Evolutionary conservation across 2,888 invertebrate genomes (phyloP).

Genomic region (Eupithecia exiguata): DNA sequence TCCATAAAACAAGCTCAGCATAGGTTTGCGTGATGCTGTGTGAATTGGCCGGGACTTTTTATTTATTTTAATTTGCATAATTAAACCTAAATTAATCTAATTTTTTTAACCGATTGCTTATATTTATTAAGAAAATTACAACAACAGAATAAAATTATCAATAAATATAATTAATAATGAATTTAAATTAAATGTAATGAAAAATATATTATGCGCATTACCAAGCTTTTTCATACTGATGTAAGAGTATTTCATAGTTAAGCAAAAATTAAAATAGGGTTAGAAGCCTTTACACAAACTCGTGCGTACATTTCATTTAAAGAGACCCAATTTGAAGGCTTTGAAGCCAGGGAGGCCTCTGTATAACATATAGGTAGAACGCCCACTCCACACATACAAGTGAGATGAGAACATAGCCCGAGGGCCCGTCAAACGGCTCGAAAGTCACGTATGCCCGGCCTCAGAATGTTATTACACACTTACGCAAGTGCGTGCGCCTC

Average conservation of each 20-base stretch:
- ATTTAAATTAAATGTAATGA: too few species aligned
- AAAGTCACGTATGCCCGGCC: conserved; percentile 81
- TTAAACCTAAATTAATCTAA: background rate
- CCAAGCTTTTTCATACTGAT: background rate
- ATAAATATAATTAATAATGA: too few species aligned
- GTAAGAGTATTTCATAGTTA: background rate
- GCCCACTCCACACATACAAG: conserved; percentile 64
- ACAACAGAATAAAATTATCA: too few species aligned
- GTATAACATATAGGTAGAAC: conserved; percentile 70
- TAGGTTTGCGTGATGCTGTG: background rate
- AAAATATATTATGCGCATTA: background rate
- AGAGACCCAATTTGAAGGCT: conserved; percentile 81
- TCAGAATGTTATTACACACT: conserved; percentile 82
- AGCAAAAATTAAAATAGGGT: conserved; percentile 39
- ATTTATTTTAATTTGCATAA: background rate
- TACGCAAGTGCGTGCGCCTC: conserved; percentile 67
- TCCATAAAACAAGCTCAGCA: background rate
- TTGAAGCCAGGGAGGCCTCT: conserved; percentile 68
- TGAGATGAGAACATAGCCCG: conserved; percentile 63
- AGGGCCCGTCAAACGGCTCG: conserved; percentile 78
- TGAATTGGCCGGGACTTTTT: background rate
- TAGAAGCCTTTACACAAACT: conserved; percentile 53
- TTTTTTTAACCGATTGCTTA: too few species aligned
- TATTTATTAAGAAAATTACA: too few species aligned
- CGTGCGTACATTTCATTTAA: conserved; percentile 67